Conservation (phyloP, 2,113 vertebrate genomes). For the Bucco capensis region DNA sequence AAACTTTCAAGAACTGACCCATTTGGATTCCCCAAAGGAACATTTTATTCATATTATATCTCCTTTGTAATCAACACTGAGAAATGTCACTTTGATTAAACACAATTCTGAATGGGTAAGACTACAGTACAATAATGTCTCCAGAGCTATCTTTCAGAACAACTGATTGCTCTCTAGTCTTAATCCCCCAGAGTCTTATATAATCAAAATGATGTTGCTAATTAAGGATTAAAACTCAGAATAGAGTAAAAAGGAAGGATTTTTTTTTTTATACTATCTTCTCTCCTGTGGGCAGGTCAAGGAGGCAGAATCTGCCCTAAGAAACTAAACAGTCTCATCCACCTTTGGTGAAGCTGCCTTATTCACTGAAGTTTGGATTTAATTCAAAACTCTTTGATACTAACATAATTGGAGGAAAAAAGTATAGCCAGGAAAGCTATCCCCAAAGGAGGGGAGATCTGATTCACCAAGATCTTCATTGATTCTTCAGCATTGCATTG, state of each 20-base stretch:
- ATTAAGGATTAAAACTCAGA: conserved; percentile 79
- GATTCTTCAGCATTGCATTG: background rate
- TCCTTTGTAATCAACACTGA: conserved; percentile 79
- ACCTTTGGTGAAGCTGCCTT: conserved; percentile 56
- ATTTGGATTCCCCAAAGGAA: conserved; percentile 61
- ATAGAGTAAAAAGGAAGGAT: conserved; percentile 58
- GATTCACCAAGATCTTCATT: background rate
- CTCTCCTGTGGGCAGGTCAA: conserved; percentile 71
- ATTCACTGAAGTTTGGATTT: conserved; percentile 62
- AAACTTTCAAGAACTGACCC: conserved; percentile 21
- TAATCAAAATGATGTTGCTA: conserved; percentile 81
- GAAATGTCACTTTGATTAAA: conserved; percentile 83
- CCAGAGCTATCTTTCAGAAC: conserved; percentile 74
- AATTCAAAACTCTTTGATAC: conserved; percentile 61
- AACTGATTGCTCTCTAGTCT: conserved; percentile 71
- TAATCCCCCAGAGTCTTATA: conserved; percentile 77
- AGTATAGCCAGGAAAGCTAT: background rate
- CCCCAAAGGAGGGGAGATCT: background rate
- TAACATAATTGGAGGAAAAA: conserved; percentile 44
- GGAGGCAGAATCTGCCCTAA: conserved; percentile 63
- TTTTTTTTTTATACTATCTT: background rate
- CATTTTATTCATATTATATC: conserved; percentile 63
- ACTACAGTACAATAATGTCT: conserved; percentile 76
- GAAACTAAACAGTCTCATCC: conserved; percentile 38
- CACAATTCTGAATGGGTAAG: conserved; percentile 71